A percentile compares a stretch with the other conserved stretches of the same genome.
Evolutionary conservation across 2,797 vertebrate genomes (phyloP).

Genomic region (Borostomias antarcticus): DNA sequence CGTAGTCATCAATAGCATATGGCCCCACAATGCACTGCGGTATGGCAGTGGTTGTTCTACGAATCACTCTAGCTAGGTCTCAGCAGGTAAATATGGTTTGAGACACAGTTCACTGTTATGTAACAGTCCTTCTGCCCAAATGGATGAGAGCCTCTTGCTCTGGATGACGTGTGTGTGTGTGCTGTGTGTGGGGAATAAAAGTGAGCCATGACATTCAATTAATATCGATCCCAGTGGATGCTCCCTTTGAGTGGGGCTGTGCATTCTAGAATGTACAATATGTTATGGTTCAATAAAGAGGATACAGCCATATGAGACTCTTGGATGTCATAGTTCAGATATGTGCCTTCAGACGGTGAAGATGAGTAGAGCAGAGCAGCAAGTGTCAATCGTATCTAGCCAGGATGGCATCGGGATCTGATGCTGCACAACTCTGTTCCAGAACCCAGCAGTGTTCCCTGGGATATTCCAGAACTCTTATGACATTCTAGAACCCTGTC

Average conservation of each 20-base stretch:
- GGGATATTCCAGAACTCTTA: background rate
- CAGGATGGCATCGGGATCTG: background rate
- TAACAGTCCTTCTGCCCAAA: conserved; percentile 27
- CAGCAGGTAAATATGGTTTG: conserved; percentile 29
- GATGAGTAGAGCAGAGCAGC: conserved; percentile 31
- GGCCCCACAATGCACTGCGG: conserved; percentile 34
- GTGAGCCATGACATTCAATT: conserved; percentile 20
- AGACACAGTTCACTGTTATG: conserved; percentile 26
- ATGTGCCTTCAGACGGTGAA: conserved; percentile 23
- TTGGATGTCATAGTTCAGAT: background rate
- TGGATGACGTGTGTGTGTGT: conserved; percentile 8
- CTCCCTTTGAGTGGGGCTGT: conserved; percentile 23
- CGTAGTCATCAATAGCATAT: conserved; percentile 50
- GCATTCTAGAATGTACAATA: background rate
- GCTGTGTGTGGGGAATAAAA: background rate
- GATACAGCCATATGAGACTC: background rate
- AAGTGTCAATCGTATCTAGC: conserved; percentile 20
- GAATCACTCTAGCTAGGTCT: conserved; percentile 36
- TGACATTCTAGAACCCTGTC: background rate
- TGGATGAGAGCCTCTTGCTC: conserved; percentile 21
- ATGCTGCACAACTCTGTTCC: background rate
- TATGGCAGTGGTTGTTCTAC: conserved; percentile 38
- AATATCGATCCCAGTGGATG: conserved; percentile 23
- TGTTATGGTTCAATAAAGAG: background rate
- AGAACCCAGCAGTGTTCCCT: background rate